A percentile compares a stretch with the other conserved stretches of the same genome.
These are phyloP conservation scores for Chloropsis hardwickii DNA, from an alignment of 2,113 vertebrate species.

Conservation along the genomic window DNA sequence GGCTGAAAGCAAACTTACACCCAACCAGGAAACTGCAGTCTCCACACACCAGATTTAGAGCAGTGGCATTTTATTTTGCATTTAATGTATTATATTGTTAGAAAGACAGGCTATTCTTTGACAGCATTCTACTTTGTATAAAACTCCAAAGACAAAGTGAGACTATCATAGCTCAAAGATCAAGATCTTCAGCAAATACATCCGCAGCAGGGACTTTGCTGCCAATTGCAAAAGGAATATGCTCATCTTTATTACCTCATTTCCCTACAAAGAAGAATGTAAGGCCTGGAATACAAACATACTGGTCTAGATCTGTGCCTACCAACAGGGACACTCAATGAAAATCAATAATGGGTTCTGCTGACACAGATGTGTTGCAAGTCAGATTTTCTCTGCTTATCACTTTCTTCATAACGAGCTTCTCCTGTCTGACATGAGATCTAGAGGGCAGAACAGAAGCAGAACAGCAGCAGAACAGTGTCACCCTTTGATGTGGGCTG, in stretches of 20 bases:
- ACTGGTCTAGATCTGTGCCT: not conserved
- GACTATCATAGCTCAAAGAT: not conserved
- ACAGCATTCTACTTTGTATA: not conserved
- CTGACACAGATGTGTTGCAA: not conserved
- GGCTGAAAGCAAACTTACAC: not conserved
- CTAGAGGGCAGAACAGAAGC: not conserved
- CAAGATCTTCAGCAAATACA: not conserved
- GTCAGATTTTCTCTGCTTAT: not conserved
- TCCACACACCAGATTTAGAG: not conserved
- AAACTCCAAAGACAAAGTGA: not conserved
- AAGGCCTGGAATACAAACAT: not conserved
- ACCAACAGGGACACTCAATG: not conserved
- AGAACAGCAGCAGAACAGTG: not conserved
- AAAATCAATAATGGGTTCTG: not conserved
- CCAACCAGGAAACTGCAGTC: not conserved
- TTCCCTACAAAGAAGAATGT: not conserved
- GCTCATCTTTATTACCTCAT: not conserved
- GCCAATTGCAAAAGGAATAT: not conserved
- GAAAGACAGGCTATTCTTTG: not conserved
- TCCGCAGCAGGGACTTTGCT: not conserved
- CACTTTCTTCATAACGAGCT: not conserved
- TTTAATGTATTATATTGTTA: not conserved
- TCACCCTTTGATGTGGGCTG: not conserved
- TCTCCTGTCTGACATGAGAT: not conserved
- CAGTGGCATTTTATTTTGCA: not conserved